These are phyloP conservation scores for Sesamia inferens DNA, from an alignment of 2,888 invertebrate species.

Conservation along the genomic window DNA sequence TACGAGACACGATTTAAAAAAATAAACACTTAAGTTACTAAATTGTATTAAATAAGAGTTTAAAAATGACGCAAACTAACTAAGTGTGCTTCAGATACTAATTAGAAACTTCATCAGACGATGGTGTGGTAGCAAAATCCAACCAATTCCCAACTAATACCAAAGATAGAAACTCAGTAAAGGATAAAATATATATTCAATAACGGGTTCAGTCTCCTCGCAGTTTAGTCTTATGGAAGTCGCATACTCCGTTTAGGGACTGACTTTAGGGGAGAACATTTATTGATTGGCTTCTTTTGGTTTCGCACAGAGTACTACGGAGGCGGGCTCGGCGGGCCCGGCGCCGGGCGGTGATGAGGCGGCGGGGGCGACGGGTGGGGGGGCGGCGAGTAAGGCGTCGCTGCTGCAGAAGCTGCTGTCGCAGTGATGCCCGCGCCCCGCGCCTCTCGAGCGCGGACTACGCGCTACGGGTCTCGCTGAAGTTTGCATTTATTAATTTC, in stretches of 20 bases:
- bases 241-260: conserved; percentile 17
- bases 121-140: conserved; percentile 12
- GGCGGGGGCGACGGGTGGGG: conserved; percentile 58
- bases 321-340: conserved; percentile 85
- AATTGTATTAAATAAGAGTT: conserved; percentile 14
- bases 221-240: conserved; percentile 6
- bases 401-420: conserved; percentile 96
- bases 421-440: conserved; percentile 89
- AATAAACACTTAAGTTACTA: not conserved
- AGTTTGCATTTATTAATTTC: conserved; percentile 83
- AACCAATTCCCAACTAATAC: not conserved
- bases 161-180: conserved; percentile 1
- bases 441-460: conserved; percentile 25
- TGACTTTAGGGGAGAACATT: not conserved
- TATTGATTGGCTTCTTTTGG: conserved; percentile 12
- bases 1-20: not conserved
- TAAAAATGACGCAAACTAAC: conserved; percentile 21
- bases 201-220: not conserved
- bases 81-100: conserved; percentile 33
- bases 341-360: conserved; percentile 75
- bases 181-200: not conserved
- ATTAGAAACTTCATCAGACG: conserved; percentile 13
- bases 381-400: conserved; percentile 90
- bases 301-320: conserved; percentile 86
- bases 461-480: conserved; percentile 63